Evolutionary conservation across 2,113 vertebrate genomes (phyloP).

Genomic region (Varanus komodoensis): DNA sequence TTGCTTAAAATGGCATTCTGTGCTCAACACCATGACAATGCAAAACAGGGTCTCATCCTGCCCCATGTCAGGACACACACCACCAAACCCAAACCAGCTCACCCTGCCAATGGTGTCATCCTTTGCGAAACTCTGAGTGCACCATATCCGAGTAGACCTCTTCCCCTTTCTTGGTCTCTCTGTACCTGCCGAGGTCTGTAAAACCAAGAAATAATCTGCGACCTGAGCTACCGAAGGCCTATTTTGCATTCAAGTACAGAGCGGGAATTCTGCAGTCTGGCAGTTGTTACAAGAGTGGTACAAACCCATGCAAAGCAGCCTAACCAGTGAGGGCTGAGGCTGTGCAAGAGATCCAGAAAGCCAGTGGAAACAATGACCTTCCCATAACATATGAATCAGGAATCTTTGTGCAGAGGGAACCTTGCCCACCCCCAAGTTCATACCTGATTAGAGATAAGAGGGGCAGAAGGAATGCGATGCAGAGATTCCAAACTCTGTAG

Average conservation of each 20-base stretch:
- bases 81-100: conserved; percentile 50
- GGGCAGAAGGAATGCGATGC: conserved; percentile 82
- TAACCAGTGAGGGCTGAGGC: too few relatives aligned
- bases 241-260: neutral
- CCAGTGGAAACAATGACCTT: neutral
- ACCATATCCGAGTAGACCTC: conserved; percentile 79
- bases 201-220: neutral
- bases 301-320: neutral
- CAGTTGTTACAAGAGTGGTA: neutral
- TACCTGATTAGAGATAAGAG: conserved; percentile 85
- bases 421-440: rapidly evolving
- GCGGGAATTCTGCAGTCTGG: too few relatives aligned
- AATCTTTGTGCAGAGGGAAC: neutral
- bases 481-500: conserved; percentile 87
- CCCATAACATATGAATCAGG: neutral
- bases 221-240: neutral
- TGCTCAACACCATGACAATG: neutral
- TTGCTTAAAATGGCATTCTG: neutral
- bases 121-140: conserved; percentile 88
- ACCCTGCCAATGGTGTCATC: conserved; percentile 87
- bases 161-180: conserved; percentile 90
- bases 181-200: conserved; percentile 62
- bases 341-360: too few relatives aligned
- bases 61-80: neutral
- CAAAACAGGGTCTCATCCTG: rapidly evolving